Base-by-base conservation (phyloP, 2,113 vertebrate species). In the Garra rufa region DNA sequence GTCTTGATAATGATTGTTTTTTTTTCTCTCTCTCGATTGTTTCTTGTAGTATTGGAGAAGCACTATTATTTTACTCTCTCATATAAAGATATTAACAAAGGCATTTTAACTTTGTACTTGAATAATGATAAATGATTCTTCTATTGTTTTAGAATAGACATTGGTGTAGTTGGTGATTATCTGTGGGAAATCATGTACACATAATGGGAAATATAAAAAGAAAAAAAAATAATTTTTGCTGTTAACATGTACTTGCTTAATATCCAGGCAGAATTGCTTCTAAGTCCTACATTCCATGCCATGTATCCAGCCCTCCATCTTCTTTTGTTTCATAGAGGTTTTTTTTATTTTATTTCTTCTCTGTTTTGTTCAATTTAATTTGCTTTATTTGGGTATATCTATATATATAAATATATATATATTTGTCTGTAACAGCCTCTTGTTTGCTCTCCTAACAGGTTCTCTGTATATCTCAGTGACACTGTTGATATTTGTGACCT, bases 41-140 rank as follows among this genome's bases (percentile, higher is more conserved):
- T 96, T 94, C 96, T 93, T 94, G 95, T 96, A 95, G 95, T 97
- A 95, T 95, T 93, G 94, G 94, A 95, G 94, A 95, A 96, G 93
- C 95, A 96, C 95, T 96, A 95, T 97, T 97, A 96, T 98, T 97
- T 97, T 96, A 96, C 95, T 96, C 95, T 96, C 96, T 95, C 96
- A 96, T 97, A 97, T 97, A 96, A 96, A 96, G 96, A 96, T 95
- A 94, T 95, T 93, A 94, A 94, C 91, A 96, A 98, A 97, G 95
- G 95, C 96, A 97, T 98, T 99, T 97, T 97, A 98, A 97, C 96
- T 98, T 98, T 98, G 96, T 99, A 99, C 97, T 98, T 98, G 97
- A 98, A 96, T 96, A 92, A 95, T 90, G 89, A 95, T 91, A 90
- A 90, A 92, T 92, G 90, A 92, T 97, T 97, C 95, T 94, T 96